Base-by-base conservation (phyloP, 2,797 vertebrate genomes). In the Pyrocephalus nanus region DNA sequence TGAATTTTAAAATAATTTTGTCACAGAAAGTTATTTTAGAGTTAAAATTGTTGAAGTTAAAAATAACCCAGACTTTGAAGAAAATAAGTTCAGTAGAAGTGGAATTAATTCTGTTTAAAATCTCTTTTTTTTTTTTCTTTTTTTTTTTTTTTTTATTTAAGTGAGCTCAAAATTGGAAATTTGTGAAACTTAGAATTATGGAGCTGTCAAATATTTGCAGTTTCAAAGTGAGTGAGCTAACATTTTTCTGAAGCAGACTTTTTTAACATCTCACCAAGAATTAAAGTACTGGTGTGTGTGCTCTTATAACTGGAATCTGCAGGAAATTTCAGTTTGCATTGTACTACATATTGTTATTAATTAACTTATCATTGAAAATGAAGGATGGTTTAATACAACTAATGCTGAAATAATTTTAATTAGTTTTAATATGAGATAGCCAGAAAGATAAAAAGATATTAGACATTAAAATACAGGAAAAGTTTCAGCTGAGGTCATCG, bases 321-420 rank as follows among this genome's bases (percentile, higher is more conserved):
- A 75, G 62, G 43, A 88, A 88, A 81, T 90, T 88, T 14, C 11
- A 30, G 7, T 88, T 79, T 94, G 14, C 57, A 32, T 76, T 73
- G 14, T 50, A 55, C 11, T 40, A n/a, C 19, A 16, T 50, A 25
- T 40, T 72, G 62, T 9, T 61, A 80, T 80, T 88, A 93, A 84
- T 90, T 94, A 94, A n/a, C 27, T n/a, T 42, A 66, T 51, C 8
- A 29, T 12, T 87, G 51, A 93, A 95, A 89, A 81, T 81, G 51
- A 84, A 90, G 34, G 29, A 87, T 92, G 18, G 38, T 61, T 91
- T 91, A 83, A 79, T 92, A 91, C 34, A 80, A 60, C 18, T 82
- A 70, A 67, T 43, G n/a, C 32, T 91, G 42, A 32, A 60, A 23
- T 89, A 4, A 40, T 67, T 93, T 86, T 60, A 86, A 87, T 93